Base-by-base conservation (phyloP, 2,888 invertebrate genomes). In the Dynastes tityus region DNA sequence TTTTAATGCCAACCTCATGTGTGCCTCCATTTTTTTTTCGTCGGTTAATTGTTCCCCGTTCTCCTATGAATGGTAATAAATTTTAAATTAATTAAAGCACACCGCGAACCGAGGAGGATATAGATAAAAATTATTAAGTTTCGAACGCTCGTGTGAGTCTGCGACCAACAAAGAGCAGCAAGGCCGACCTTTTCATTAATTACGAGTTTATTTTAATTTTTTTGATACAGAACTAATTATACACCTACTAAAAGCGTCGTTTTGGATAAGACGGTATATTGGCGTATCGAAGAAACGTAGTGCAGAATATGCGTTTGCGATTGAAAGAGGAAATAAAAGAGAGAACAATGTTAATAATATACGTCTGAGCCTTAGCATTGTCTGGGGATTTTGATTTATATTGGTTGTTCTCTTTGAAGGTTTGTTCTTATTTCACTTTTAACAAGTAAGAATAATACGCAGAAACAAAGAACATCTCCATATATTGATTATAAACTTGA, bases 131-230 rank as follows among this genome's bases (percentile, higher is more conserved):
- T 37, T 45, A 45, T 45, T 45, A 45, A 45, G 45, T 11, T 45
- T 45, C 45, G 45, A 55, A 55, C 55, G 55, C 13, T 55, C n/a
- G 55, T 55, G 22, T 16, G 55, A 55, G 22, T n/a, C 55, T 37
- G 32, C 55, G 29, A 68, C 27, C 11, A 49, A 51, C n/a, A 68
- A 22, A 22, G 13, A 16, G 27, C 4, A 16, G 49, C 68, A 68
- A 68, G 68, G 68, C 49, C 51, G 68, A 68, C 51, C 51, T 49
- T 68, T 68, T 68, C 68, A 68, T 68, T 68, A 68, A 51, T 68
- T 51, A 51, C 51, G 22, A 51, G 22, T 51, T 45, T 45, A 45
- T 45, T 49, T 68, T 29, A 29, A 51, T 68, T 45, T 45, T 45
- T 45, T 68, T 29, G 16, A 40, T 67, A 29, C 27, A 29, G 51